Base-by-base conservation (phyloP, 2,797 vertebrate genomes). In the Lacerta viridis region DNA sequence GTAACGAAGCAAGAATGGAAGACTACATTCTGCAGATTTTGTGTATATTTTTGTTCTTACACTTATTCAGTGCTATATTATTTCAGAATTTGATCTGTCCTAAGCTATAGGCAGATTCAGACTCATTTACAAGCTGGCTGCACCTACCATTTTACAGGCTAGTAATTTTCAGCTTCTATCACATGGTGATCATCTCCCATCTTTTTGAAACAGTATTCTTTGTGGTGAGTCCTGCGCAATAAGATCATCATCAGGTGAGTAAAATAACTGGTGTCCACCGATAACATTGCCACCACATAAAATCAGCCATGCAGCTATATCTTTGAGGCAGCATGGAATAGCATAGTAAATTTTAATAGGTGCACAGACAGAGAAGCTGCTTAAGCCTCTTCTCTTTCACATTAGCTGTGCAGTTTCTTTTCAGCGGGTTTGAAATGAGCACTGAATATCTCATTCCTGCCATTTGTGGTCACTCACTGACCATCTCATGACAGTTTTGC, bases 381-480 rank as follows among this genome's bases (percentile, higher is more conserved):
- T 43, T 85, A 20, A 66, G 33, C n/a, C 4, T 55, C 17, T 46
- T 27, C 46, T 8, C 68, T 78, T 78, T 78, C 75, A 86, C 43
- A 71, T n/a, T 79, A 69, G 20, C 64, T 69, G 43, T 27, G 33
- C 25, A 41, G 17, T 80, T 80, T 72, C 17, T 59, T 74, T 80
- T 72, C 69, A 72, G 20, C 41, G 33, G 39, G 15, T 80, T 80
- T 87, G 77, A 71, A 71, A 72, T 87, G 36, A 72, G 46, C 68
- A 80, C 20, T 80, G 64, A 71, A 80, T 87, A 39, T 72, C 27
- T 10, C 9, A 6, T 87, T 68, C 71, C 69, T 39, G 13, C 23
- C 36, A 59, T 87, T 87, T 80, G 33, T 72, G 68, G 78, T 80
- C 77, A 41, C 36, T 87, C 77, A 41, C 64, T 86, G 36, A 15